These are phyloP conservation scores for Drosophila ananassae DNA, from an alignment of 1,140 invertebrate genomes.

Conservation along the genomic window DNA sequence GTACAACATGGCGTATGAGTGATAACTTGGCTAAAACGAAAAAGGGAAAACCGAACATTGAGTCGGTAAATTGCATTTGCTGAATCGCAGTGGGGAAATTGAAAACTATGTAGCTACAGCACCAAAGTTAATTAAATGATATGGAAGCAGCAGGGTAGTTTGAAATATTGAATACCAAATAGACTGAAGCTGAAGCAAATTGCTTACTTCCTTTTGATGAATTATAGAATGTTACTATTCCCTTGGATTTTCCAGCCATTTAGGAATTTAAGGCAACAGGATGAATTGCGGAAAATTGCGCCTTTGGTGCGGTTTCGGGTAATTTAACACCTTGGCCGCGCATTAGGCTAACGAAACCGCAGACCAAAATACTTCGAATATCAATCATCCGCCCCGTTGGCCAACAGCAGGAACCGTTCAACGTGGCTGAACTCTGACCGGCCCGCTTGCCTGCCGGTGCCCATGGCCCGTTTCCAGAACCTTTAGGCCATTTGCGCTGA, in stretches of 20 bases:
- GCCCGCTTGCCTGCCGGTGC: constrained; percentile 1
- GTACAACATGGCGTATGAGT: constrained; percentile 61
- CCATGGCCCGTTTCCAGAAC: neutral
- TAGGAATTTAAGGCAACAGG: neutral
- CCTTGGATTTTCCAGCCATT: neutral
- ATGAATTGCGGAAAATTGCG: neutral
- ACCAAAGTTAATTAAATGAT: constrained; percentile 27
- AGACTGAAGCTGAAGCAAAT: neutral
- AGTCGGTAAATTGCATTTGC: constrained; percentile 44
- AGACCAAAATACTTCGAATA: constrained; percentile 37
- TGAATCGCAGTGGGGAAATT: constrained; percentile 21
- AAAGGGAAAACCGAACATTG: neutral
- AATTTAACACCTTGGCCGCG: constrained; percentile 48
- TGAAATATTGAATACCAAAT: neutral
- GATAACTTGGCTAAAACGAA: constrained; percentile 21
- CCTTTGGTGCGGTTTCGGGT: constrained; percentile 28
- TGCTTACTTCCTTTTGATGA: neutral
- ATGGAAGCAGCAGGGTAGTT: neutral
- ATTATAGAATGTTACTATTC: neutral
- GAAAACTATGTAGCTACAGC: constrained; percentile 8
- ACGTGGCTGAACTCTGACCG: constrained; percentile 44
- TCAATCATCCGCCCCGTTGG: constrained; percentile 73
- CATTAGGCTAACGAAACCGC: constrained; percentile 41
- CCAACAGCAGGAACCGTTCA: constrained; percentile 32
- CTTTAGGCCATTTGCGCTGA: constrained; percentile 18